phyloP scores from a whole-genome alignment of 1,140 invertebrate genomes.

The Drosophila oshimai region DNA sequence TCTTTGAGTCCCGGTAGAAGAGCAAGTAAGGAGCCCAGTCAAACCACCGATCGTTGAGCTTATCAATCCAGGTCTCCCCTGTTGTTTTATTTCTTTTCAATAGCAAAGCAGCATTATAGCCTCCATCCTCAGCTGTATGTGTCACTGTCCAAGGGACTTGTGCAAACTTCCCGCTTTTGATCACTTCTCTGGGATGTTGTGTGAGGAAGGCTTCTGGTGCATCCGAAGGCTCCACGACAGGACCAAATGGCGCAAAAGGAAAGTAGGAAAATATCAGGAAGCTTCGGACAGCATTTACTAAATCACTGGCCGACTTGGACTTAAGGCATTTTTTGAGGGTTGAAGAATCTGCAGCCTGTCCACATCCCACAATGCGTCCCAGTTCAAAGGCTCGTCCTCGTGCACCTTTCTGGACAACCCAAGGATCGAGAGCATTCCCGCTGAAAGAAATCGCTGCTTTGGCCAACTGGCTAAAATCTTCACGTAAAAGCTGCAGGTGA shows the following conservation, averaged over 20 bases:
- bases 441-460: constrained; percentile 64
- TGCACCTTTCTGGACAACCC: constrained; percentile 83
- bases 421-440: constrained; percentile 65
- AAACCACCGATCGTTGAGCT: constrained; percentile 50
- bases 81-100: not conserved
- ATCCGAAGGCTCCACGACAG: constrained; percentile 83
- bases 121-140: constrained; percentile 83
- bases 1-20: constrained; percentile 44
- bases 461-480: constrained; percentile 53
- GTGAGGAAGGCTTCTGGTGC: constrained; percentile 83
- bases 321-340: constrained; percentile 85
- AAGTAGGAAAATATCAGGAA: constrained; percentile 83
- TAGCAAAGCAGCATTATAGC: constrained; percentile 83
- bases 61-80: constrained; percentile 11
- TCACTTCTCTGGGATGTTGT: constrained; percentile 83
- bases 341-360: constrained; percentile 59
- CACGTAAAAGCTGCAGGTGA: constrained; percentile 87
- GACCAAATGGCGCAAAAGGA: constrained; percentile 86
- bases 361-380: constrained; percentile 85
- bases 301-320: constrained; percentile 77
- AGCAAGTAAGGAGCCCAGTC: constrained; percentile 52
- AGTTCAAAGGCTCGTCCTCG: constrained; percentile 84
- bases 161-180: constrained; percentile 83
- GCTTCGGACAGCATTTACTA: constrained; percentile 44
- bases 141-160: constrained; percentile 84